Conservation (phyloP, 2,797 vertebrate genomes). For the Morus bassanus region DNA sequence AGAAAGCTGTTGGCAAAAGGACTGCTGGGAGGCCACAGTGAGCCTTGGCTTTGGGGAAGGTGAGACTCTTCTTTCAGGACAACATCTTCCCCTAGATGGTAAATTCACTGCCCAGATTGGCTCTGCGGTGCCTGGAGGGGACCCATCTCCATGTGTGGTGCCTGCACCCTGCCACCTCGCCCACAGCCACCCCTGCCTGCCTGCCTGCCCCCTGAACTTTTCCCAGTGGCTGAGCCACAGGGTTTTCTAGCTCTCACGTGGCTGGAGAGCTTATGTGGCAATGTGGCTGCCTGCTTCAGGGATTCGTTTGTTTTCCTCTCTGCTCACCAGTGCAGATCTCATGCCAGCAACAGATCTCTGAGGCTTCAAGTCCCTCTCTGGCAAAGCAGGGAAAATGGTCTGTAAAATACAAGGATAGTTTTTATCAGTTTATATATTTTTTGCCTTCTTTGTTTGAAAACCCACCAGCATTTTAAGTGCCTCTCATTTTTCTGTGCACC, state of each 20-base stretch:
- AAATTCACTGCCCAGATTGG: not conserved
- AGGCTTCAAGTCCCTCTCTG: not conserved
- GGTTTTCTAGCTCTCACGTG: not conserved
- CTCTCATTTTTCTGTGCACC: not conserved
- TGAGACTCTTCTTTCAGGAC: not conserved
- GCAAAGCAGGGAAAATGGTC: not conserved
- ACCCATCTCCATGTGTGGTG: no score
- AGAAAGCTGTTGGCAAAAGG: not conserved
- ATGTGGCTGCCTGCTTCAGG: not conserved
- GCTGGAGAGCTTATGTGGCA: not conserved
- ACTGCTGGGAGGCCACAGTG: not conserved
- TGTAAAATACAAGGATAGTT: not conserved
- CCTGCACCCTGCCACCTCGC: not conserved
- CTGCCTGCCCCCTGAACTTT: not conserved
- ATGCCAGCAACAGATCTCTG: not conserved
- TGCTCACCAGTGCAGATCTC: not conserved
- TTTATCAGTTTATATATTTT: not conserved
- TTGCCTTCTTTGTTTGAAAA: not conserved
- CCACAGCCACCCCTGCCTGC: not conserved
- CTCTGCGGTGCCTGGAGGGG: not conserved
- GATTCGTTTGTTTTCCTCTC: not conserved
- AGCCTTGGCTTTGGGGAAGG: not conserved
- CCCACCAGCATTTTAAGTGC: not conserved
- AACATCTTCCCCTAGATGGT: not conserved
- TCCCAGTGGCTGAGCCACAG: not conserved